These are phyloP conservation scores for Drosophila anomalata DNA, from an alignment of 2,888 invertebrate genomes.

Conservation along the genomic window DNA sequence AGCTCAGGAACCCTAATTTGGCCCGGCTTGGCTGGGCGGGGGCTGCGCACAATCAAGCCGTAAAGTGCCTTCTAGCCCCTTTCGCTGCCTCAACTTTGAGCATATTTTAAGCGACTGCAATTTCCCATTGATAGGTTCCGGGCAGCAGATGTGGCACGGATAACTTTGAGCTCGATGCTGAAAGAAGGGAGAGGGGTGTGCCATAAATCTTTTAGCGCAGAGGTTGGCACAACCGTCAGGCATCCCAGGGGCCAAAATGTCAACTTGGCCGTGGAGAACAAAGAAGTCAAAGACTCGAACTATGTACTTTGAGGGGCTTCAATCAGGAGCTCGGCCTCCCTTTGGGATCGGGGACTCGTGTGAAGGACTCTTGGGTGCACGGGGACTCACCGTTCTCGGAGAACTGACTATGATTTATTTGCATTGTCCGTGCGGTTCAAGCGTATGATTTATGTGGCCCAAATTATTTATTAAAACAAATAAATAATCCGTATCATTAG, in stretches of 20 bases:
- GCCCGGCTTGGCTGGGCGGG: not conserved
- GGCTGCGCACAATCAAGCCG: conserved; percentile 62
- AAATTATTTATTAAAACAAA: conserved; percentile 56
- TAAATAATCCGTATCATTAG: conserved; percentile 44
- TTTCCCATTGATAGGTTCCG: conserved; percentile 69
- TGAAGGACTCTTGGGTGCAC: not conserved
- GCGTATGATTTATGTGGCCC: conserved; percentile 56
- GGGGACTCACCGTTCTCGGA: conserved; percentile 17
- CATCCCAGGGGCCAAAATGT: conserved; percentile 23
- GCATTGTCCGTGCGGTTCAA: conserved; percentile 11
- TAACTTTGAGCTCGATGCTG: conserved; percentile 48
- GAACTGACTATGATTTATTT: conserved; percentile 66
- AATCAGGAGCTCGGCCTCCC: conserved; percentile 37
- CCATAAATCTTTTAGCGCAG: conserved; percentile 23
- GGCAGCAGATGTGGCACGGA: conserved; percentile 34
- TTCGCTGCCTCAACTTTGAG: conserved; percentile 26
- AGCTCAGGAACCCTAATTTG: conserved; percentile 56
- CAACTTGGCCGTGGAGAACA: conserved; percentile 17
- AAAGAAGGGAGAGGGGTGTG: not conserved
- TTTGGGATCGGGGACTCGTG: not conserved
- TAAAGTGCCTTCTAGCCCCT: conserved; percentile 18
- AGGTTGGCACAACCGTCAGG: too few species aligned
- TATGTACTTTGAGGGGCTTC: conserved; percentile 32
- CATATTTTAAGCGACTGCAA: conserved; percentile 68
- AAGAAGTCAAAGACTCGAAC: conserved; percentile 15